Evolutionary conservation across 2,888 invertebrate genomes (phyloP).

Genomic region (Calameuta pallipes): DNA sequence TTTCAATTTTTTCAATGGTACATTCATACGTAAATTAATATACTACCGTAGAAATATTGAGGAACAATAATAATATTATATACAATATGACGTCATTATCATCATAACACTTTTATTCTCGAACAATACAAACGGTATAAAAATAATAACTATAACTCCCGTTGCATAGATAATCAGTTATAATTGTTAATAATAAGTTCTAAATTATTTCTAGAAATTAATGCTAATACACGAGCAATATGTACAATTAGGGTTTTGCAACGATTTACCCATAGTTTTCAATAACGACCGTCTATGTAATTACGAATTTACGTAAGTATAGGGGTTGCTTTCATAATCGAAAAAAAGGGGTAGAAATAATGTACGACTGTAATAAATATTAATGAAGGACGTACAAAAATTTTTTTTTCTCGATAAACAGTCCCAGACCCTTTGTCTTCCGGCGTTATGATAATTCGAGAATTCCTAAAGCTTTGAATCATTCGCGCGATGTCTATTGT

Average conservation of each 20-base stretch:
- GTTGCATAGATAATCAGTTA: neutral
- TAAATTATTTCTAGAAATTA: slow-evolving; percentile 34
- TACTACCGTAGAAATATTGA: no score
- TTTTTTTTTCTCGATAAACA: neutral
- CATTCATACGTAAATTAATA: no score
- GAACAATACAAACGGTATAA: slow-evolving; percentile 51
- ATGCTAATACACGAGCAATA: slow-evolving; percentile 36
- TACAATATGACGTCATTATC: slow-evolving; percentile 9
- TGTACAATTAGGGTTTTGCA: slow-evolving; percentile 33
- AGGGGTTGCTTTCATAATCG: neutral
- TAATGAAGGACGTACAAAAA: neutral
- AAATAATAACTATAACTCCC: slow-evolving; percentile 45
- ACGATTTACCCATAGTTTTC: neutral
- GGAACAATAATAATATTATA: no score
- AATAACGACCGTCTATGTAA: neutral
- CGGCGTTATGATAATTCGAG: neutral
- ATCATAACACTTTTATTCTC: slow-evolving; percentile 45
- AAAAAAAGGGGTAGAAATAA: neutral
- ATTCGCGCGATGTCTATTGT: neutral
- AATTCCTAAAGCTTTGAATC: neutral
- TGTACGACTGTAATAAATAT: neutral
- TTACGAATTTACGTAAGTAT: neutral
- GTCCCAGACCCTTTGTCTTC: neutral
- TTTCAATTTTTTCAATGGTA: no score
- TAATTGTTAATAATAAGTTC: slow-evolving; percentile 16